Evolutionary conservation across 2,888 invertebrate genomes (phyloP), one percentile per base, ranked within the genome.

Genomic region (Drosophila tripunctata): DNA sequence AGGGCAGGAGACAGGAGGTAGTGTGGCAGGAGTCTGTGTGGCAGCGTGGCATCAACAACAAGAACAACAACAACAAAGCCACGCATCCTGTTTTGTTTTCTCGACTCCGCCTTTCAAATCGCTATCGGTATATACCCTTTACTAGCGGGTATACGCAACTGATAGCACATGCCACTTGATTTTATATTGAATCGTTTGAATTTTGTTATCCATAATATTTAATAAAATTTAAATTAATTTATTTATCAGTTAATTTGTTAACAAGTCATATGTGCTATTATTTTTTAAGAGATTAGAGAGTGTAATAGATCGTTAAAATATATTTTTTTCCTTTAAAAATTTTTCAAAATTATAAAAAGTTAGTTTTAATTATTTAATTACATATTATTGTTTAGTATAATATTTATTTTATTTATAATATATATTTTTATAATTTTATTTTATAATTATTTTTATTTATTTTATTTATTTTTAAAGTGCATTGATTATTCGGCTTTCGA

Each of bases 11-110:
- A 41, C 67, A 51, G 47, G 27, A 55, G 60, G 50, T 41, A 40
- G 21, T 14, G 36, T 12, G n/a, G 10, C 27, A 8, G 27, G 10
- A 27, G 27, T 8, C 15, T 27, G 6, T 41, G 41, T 27, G 27
- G 27, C 27, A 44, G 17, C 17, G 27, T 35, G 19, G 30, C 31
- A 58, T n/a, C 40, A 14, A n/a, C 27, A 27, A 24, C 52, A 14
- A n/a, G 10, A 27, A 24, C 52, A 54, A 43, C 58, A 67, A 33
- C 69, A 58, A 35, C 54, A 51, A 51, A 61, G 50, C 67, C 69
- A 77, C 81, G 88, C 65, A 85, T 87, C 83, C 86, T 87, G 80
- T 82, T 78, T 86, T 87, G 79, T 86, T 84, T 86, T 72, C 55
- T 52, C 51, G 47, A 75, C 58, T 56, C 57, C 70, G 70, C 60